Evolutionary conservation across 2,797 vertebrate species (phyloP).

Genomic region (Alosa sapidissima): DNA sequence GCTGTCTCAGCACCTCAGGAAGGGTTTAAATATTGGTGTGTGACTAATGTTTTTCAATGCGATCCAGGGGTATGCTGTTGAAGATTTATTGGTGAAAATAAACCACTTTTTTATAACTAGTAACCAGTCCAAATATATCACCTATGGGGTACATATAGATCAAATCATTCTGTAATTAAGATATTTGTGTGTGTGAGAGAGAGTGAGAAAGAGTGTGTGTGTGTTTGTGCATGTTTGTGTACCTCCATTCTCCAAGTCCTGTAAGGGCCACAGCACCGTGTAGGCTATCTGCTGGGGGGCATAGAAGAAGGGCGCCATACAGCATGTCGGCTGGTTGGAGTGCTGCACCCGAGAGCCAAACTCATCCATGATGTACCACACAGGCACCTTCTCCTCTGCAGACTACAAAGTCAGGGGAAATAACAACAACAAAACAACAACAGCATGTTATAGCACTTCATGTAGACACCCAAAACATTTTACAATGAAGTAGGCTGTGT

Average conservation of each 20-base stretch:
- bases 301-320: slow-evolving; percentile 85
- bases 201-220: not conserved
- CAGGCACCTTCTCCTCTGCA: slow-evolving; percentile 88
- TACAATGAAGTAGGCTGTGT: no score
- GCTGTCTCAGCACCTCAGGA: no score
- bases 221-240: slow-evolving; percentile 28
- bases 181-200: no score
- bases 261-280: slow-evolving; percentile 88
- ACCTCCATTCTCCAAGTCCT: slow-evolving; percentile 87
- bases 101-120: no score
- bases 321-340: slow-evolving; percentile 81
- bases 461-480: no score
- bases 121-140: no score
- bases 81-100: no score
- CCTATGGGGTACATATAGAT: no score
- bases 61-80: no score
- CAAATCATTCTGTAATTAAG: no score
- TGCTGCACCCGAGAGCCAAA: slow-evolving; percentile 93
- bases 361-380: slow-evolving; percentile 98
- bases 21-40: no score
- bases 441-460: not conserved
- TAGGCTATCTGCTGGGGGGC: slow-evolving; percentile 81
- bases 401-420: slow-evolving; percentile 66
- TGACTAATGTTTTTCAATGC: no score
- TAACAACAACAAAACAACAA: not conserved